Base-by-base conservation (phyloP, 53 echinoderm and acorn worm genomes). In the Crossaster papposus region DNA sequence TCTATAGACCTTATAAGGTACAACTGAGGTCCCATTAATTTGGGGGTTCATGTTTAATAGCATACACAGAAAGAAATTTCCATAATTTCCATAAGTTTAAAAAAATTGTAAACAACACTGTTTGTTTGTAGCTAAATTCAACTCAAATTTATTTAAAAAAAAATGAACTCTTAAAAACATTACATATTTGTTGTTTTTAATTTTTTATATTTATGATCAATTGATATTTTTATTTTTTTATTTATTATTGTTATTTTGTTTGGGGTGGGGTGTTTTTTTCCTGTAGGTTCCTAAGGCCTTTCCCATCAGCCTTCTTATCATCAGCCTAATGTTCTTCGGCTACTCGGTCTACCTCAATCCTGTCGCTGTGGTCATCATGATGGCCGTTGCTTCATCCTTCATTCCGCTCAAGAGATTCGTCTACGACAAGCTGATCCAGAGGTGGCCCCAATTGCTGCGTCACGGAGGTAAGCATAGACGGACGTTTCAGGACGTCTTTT, bases 311-410 rank as follows among this genome's bases (percentile, higher is more conserved):
- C 77, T 82, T 31, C 74, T 90, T 13, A 32, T 90, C 37, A 64
- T 90, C 54, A 82, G 82, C n/a, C 38, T 82, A 2, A 75, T 90
- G 51, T 64, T 83, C 4, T 20, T 90, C 14, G 82, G 75, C 0
- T 82, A 82, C 76, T 82, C 90, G 0, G 20, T 83, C 8, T 90
- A 90, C 50, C 83, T 90, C 20, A 83, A 90, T 44, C 82, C 90
- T 37, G 82, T 74, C 13, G 82, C 90, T 3, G 82, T 82, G 20
- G 82, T 62, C 36, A 28, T 83, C 28, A 90, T 83, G 23, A 37
- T 38, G 11, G 65, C n/a, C 17, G 50, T 83, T 22, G 90, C 90
- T 13, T 20, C 83, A 7, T 62, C 77, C 55, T 75, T 82, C 30
- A 62, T 90, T 23, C 82, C 76, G 2, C 44, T 90, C 26, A 80